Percentiles rank a stretch among this genome's conserved stretches.
These are phyloP conservation scores for Epiblema foenella DNA, from an alignment of 2,888 invertebrate species.

Conservation along the genomic window DNA sequence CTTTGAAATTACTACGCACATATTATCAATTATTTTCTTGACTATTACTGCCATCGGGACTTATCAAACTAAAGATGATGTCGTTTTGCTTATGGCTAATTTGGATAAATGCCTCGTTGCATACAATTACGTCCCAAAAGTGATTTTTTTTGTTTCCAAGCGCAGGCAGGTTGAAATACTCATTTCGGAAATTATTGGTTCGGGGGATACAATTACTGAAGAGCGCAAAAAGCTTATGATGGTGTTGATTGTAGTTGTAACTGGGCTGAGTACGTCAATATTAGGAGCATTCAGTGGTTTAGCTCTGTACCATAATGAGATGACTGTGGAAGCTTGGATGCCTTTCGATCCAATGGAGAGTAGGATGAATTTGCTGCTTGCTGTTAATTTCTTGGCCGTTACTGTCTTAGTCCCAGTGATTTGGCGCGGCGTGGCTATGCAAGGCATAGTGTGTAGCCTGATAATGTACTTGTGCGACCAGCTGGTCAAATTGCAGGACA, in stretches of 20 bases:
- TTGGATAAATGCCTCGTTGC: slow-evolving; percentile 65
- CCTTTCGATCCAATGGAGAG: slow-evolving; percentile 67
- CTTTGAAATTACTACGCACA: slow-evolving; percentile 58
- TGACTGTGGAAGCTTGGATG: slow-evolving; percentile 71
- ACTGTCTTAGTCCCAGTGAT: slow-evolving; percentile 59
- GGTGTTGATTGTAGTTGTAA: slow-evolving; percentile 55
- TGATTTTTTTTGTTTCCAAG: slow-evolving; percentile 59
- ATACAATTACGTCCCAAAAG: slow-evolving; percentile 67
- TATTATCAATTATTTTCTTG: slow-evolving; percentile 56
- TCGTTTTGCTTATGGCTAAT: slow-evolving; percentile 58
- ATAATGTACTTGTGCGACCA: slow-evolving; percentile 74
- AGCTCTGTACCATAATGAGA: slow-evolving; percentile 60
- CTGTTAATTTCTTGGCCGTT: slow-evolving; percentile 58
- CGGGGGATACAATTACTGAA: slow-evolving; percentile 63
- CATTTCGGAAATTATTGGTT: slow-evolving; percentile 62
- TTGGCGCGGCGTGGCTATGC: slow-evolving; percentile 66
- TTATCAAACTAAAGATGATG: slow-evolving; percentile 56
- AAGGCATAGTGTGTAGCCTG: slow-evolving; percentile 70
- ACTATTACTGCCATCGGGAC: slow-evolving; percentile 61
- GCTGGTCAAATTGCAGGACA: slow-evolving; percentile 61
- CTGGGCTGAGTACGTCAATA: slow-evolving; percentile 51
- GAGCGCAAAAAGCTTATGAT: slow-evolving; percentile 61
- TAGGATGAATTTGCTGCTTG: slow-evolving; percentile 57
- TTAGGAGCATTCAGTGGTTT: slow-evolving; percentile 57
- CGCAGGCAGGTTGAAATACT: slow-evolving; percentile 58